phyloP scores from a whole-genome alignment of 1,140 invertebrate species.

The Manduca sexta region DNA sequence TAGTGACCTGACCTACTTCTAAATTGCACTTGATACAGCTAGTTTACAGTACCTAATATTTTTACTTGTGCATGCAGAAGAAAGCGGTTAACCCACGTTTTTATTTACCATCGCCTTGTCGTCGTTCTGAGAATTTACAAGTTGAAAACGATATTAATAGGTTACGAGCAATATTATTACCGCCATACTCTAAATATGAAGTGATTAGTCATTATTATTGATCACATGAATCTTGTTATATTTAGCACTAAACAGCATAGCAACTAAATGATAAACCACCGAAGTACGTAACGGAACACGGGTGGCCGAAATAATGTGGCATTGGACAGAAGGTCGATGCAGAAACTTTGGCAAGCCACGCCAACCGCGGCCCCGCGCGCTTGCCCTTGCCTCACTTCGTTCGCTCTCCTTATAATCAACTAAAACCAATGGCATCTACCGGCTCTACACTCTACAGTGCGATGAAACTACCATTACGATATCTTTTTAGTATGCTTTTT shows the following conservation, averaged over 20 bases:
- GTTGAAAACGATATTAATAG: too few species aligned
- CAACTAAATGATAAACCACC: conserved; percentile 14
- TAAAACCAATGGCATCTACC: background rate
- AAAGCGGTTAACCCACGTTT: background rate
- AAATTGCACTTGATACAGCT: conserved; percentile 58
- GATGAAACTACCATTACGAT: too few species aligned
- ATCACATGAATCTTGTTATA: background rate
- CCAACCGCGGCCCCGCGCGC: conserved; percentile 22
- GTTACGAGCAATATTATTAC: too few species aligned
- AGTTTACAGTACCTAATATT: conserved; percentile 23
- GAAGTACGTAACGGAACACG: conserved; percentile 18
- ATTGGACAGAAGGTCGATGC: conserved; percentile 57
- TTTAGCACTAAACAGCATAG: conserved; percentile 12
- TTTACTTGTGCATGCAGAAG: background rate
- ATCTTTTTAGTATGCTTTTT: too few species aligned
- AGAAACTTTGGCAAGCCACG: conserved; percentile 50
- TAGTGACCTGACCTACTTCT: conserved; percentile 62
- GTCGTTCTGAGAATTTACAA: too few species aligned
- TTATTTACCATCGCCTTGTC: too few species aligned
- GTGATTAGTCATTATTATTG: too few species aligned
- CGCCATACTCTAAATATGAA: too few species aligned
- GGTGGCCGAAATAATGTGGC: conserved; percentile 46
- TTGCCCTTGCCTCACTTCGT: conserved; percentile 9
- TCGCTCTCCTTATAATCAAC: conserved; percentile 2
- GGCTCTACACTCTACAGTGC: too few species aligned